Percentiles rank a stretch among this genome's conserved stretches.
These are phyloP conservation scores for Tetramorium bicarinatum DNA, from an alignment of 2,888 invertebrate genomes.

Conservation along the genomic window DNA sequence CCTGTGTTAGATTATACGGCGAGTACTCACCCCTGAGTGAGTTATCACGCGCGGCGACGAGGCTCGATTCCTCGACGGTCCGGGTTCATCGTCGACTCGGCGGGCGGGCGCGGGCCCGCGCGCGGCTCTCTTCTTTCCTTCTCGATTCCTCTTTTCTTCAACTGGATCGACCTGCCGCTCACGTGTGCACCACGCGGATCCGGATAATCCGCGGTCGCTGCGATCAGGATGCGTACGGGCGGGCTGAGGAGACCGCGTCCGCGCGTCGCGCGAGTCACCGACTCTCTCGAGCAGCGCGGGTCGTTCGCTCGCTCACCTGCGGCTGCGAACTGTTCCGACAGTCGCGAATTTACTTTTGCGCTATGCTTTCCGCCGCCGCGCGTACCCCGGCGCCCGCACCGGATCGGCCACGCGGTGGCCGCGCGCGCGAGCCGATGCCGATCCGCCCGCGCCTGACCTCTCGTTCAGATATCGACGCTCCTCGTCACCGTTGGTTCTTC, in stretches of 20 bases:
- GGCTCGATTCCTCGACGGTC: not conserved
- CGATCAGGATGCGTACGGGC: conserved; percentile 10
- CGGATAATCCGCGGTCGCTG: not conserved
- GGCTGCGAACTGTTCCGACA: conserved; percentile 54
- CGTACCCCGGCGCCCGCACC: conserved; percentile 56
- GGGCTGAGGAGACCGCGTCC: conserved; percentile 49
- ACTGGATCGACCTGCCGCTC: not conserved
- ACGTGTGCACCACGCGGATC: not conserved
- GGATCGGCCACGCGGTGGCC: conserved; percentile 75
- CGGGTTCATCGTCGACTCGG: conserved; percentile 8
- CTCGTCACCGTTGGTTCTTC: not conserved
- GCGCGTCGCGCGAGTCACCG: conserved; percentile 68
- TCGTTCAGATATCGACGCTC: not conserved
- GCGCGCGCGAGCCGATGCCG: conserved; percentile 14
- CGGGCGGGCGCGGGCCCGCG: not conserved
- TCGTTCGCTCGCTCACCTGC: conserved; percentile 67
- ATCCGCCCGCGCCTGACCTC: not conserved
- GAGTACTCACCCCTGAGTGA: conserved; percentile 22
- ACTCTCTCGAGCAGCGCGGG: conserved; percentile 58
- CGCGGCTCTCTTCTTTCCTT: not conserved
- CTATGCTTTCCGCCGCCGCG: conserved; percentile 37
- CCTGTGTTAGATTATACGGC: not conserved
- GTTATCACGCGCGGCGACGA: not conserved
- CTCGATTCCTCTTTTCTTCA: not conserved
- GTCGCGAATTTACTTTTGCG: conserved; percentile 72